A percentile compares a stretch with the other conserved stretches of the same genome.
Conservation (phyloP, 2,797 vertebrate genomes). For the Neostethus bicornis region DNA sequence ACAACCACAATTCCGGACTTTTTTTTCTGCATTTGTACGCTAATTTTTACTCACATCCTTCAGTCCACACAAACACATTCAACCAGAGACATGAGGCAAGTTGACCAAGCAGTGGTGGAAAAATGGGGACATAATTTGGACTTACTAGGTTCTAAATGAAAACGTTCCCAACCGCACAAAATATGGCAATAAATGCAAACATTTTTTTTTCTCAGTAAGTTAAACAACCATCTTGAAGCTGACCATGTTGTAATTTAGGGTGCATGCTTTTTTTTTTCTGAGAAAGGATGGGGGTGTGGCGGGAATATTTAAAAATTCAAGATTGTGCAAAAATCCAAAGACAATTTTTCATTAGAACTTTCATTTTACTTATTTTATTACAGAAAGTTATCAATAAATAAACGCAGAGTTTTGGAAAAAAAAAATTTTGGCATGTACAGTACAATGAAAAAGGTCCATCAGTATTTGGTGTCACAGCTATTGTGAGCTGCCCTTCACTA, state of each 20-base stretch:
- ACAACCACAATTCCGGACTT: slow-evolving; percentile 48
- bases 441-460: slow-evolving; percentile 50
- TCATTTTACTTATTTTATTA: slow-evolving; percentile 12
- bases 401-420: slow-evolving; percentile 1
- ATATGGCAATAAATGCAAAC: slow-evolving; percentile 43
- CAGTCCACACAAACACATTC: slow-evolving; percentile 48
- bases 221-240: slow-evolving; percentile 43
- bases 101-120: slow-evolving; percentile 42
- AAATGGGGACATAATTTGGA: slow-evolving; percentile 44
- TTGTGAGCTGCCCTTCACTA: slow-evolving; percentile 66
- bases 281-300: too few species aligned
- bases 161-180: slow-evolving; percentile 40
- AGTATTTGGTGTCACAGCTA: slow-evolving; percentile 35
- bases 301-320: slow-evolving; percentile 32
- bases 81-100: slow-evolving; percentile 40
- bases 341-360: slow-evolving; percentile 17
- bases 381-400: slow-evolving; percentile 28
- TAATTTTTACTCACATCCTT: slow-evolving; percentile 61
- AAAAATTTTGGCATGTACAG: slow-evolving; percentile 35
- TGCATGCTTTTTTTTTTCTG: too few species aligned
- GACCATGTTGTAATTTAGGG: too few species aligned
- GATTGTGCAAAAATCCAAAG: slow-evolving; percentile 32
- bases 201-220: slow-evolving; percentile 44
- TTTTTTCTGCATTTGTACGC: slow-evolving; percentile 60
- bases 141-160: slow-evolving; percentile 42